Conservation (phyloP, 2,888 invertebrate genomes). For the Mythimna loreyi region DNA sequence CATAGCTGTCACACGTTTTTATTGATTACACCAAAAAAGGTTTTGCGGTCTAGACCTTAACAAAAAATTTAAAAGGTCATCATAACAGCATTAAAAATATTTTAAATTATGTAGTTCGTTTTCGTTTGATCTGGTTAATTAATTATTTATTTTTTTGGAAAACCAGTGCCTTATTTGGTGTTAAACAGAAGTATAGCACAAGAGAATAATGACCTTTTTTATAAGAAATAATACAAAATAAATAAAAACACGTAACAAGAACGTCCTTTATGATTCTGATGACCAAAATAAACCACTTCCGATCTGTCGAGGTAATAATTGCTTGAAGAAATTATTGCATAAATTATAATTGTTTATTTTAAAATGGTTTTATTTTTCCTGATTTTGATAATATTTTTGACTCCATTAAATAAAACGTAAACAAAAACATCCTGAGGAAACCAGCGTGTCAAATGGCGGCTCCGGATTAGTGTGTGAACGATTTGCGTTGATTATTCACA, state of each 20-base stretch:
- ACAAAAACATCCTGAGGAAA: neutral
- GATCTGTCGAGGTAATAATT: slow-evolving; percentile 37
- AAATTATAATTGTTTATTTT: too few relatives aligned
- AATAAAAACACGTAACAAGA: neutral
- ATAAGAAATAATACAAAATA: neutral
- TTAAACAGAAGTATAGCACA: neutral
- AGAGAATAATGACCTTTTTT: slow-evolving; percentile 10
- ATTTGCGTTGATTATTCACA: too few relatives aligned
- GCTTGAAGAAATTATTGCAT: too few relatives aligned
- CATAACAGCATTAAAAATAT: neutral
- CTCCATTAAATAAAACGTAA: neutral
- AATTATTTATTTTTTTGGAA: slow-evolving; percentile 11
- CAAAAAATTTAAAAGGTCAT: slow-evolving; percentile 45
- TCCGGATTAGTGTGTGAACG: too few relatives aligned
- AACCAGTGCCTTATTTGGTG: slow-evolving; percentile 14
- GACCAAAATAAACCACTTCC: slow-evolving; percentile 43
- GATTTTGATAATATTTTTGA: neutral
- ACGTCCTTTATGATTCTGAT: slow-evolving; percentile 10
- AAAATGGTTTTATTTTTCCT: neutral
- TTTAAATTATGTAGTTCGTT: slow-evolving; percentile 2
- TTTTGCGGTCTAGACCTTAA: slow-evolving; percentile 36
- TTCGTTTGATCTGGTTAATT: slow-evolving; percentile 18
- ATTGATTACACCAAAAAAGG: slow-evolving; percentile 46
- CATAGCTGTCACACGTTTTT: slow-evolving; percentile 43
- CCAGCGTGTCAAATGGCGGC: too few relatives aligned